Base-by-base conservation (phyloP, 2,113 vertebrate species). In the Cephalophus harveyi region DNA sequence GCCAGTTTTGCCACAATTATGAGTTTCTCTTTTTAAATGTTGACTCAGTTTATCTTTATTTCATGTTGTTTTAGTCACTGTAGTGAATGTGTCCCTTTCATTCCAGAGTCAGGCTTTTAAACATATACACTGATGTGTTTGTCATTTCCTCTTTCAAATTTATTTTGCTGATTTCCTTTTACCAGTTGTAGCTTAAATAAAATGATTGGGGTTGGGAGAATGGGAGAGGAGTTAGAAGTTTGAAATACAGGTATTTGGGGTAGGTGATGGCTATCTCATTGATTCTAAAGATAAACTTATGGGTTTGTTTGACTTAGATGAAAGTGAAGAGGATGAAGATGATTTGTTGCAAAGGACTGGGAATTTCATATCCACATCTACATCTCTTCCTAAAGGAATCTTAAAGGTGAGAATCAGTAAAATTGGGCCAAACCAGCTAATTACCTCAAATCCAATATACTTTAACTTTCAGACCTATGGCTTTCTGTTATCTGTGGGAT, bases 271-370 rank as follows among this genome's bases (percentile, higher is more conserved):
- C 16, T 28, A 21, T 60, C 19, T 97, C 17, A 6, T 23, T 97
- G 95, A 76, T 94, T 91, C 91, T 97, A 87, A 98, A 94, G 87
- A 76, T 95, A 19, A 83, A 54, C 84, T 54, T 96, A 50, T 93
- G 95, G 93, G 54, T 97, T 97, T 98, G 55, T 97, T 96, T 97
- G 92, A 87, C 97, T 97, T 98, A 98, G 99, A 98, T 97, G 99
- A 98, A 13, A 99, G 98, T 15, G 99, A 99, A 0, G 99, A 99
- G 16, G 98, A 98, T 3, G 99, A 99, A 4, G 99, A 99, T 23
- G 98, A 99, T 95, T 98, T 99, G 91, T 90, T 99, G 4, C 94
- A 98, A 83, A 99, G 98, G 97, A 99, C 99, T 2, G 99, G 99
- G 9, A 99, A 99, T 98, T 99, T 99, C 46, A 91, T 99, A 85